Percentiles rank a stretch among this genome's conserved stretches.
Conservation (phyloP, 2,797 vertebrate species). For the Diglossa cyanea region DNA sequence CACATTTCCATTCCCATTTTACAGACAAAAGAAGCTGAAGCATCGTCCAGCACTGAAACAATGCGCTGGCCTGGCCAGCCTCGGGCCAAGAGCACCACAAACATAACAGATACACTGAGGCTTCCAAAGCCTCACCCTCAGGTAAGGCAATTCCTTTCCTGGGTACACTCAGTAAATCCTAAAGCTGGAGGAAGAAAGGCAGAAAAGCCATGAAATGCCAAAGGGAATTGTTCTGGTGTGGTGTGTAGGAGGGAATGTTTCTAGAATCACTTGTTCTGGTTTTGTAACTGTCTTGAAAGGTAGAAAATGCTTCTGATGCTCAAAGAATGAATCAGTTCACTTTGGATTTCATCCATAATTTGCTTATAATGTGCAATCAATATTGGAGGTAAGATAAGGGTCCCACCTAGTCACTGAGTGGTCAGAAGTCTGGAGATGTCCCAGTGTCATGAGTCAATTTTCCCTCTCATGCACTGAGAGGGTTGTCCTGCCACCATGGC, state of each 20-base stretch:
- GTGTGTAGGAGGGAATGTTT: neutral
- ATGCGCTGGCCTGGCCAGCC: neutral
- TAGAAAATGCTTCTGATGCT: neutral
- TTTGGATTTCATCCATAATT: neutral
- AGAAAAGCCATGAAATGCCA: neutral
- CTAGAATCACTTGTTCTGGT: neutral
- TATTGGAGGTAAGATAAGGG: neutral
- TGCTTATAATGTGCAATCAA: neutral
- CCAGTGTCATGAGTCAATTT: neutral
- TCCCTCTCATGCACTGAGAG: neutral
- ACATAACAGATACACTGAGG: neutral
- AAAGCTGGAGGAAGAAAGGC: neutral
- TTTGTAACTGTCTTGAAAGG: neutral
- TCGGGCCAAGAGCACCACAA: neutral
- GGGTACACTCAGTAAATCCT: neutral
- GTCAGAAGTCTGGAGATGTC: neutral
- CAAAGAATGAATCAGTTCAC: neutral
- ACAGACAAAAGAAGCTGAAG: slow-evolving; percentile 2
- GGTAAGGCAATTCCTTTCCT: neutral
- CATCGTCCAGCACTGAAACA: neutral
- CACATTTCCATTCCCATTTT: neutral
- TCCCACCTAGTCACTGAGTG: neutral
- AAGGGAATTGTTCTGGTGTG: neutral
- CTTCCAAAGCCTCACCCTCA: neutral
- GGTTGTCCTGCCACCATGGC: neutral